phyloP scores from a whole-genome alignment of 2,888 invertebrate genomes.

The Atrina japonica region DNA sequence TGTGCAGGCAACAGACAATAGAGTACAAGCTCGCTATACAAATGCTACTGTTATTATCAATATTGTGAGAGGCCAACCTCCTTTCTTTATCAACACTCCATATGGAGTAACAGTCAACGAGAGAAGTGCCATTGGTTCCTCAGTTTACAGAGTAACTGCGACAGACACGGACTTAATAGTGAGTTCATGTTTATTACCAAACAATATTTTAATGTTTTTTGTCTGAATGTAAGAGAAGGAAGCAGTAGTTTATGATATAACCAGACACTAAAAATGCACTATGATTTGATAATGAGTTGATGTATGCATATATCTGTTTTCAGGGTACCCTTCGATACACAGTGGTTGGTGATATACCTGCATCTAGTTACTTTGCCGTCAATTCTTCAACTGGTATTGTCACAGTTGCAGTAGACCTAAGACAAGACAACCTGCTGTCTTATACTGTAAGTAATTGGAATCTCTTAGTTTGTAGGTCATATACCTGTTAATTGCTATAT shows the following conservation, averaged over 20 bases:
- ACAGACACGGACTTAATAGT: constrained; percentile 64
- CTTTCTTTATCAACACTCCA: constrained; percentile 65
- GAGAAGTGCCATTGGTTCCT: constrained; percentile 46
- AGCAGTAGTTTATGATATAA: too few relatives aligned
- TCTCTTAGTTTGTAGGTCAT: too few relatives aligned
- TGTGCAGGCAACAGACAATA: constrained; percentile 64
- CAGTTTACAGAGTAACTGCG: constrained; percentile 63
- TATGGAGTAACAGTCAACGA: constrained; percentile 58
- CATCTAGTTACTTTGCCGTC: constrained; percentile 61
- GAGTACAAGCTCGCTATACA: constrained; percentile 50
- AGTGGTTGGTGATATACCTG: constrained; percentile 60
- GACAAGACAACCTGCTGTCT: constrained; percentile 49
- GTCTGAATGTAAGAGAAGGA: too few relatives aligned
- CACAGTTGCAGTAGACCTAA: constrained; percentile 47
- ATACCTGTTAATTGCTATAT: too few relatives aligned
- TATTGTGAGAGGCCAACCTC: constrained; percentile 67
- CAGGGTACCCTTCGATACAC: constrained; percentile 60
- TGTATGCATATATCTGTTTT: constrained; percentile 10
- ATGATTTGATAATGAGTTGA: constrained; percentile 5
- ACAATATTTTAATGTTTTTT: too few relatives aligned
- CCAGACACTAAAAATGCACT: too few relatives aligned
- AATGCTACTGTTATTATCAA: constrained; percentile 66
- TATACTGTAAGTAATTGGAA: constrained; percentile 57
- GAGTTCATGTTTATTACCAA: constrained; percentile 12
- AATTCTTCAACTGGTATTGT: constrained; percentile 52